Base-by-base conservation (phyloP, 1,140 invertebrate genomes). In the Nasonia longicornis region DNA sequence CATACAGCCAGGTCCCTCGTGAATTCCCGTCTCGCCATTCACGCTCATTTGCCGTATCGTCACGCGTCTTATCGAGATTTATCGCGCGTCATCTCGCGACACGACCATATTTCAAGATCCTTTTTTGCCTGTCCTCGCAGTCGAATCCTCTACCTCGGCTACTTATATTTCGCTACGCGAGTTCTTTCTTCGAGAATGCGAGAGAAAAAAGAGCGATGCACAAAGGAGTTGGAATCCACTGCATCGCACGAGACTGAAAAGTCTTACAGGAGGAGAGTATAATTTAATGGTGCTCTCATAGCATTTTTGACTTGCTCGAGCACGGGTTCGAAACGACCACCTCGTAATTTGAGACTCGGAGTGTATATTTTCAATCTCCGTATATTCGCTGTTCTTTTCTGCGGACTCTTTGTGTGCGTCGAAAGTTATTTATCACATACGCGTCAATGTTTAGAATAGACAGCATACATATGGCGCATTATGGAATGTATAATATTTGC, bases 41-140 rank as follows among this genome's bases (percentile, higher is more conserved):
- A 76, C 63, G 73, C 76, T 79, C 64, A 76, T 82, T 82, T 79
- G 77, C 48, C 77, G 45, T 71, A 82, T 82, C 82, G 78, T 83
- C 78, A 83, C 78, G 77, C 78, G 72, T 76, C 77, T 82, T 82
- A 82, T 82, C 72, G 52, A 79, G 81, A 82, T 82, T 82, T 82
- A 82, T 82, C 67, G 72, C 77, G 67, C 52, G 81, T 79, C 69
- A 79, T 75, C 75, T 79, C 66, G 67, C 72, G 11, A 20, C 52
- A 58, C 72, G 38, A 20, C 66, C 71, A 74, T 82, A 78, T 77
- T 79, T 80, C 75, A 74, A 71, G 67, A 67, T 71, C 72, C 80
- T 31, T 81, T 81, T 81, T 73, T 79, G 14, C 45, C 48, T 72
- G 10, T 63, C 45, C 69, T 35, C 16, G 12, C 20, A 64, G 45